phyloP scores from a whole-genome alignment of 2,888 invertebrate species.

The Cylindroiulus punctatus region DNA sequence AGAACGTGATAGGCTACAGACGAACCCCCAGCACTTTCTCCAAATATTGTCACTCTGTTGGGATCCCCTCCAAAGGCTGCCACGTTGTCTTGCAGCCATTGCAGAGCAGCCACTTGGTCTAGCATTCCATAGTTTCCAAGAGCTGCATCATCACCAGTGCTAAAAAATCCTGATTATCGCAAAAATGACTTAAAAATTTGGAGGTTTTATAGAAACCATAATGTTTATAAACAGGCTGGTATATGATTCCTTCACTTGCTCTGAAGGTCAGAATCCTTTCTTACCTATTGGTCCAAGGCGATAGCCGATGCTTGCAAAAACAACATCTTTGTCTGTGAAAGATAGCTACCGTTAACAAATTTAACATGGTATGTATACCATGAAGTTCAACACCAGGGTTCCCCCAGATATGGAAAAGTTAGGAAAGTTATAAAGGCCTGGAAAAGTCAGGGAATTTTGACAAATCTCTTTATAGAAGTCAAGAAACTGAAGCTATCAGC shows the following conservation, averaged over 20 bases:
- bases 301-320: conserved; percentile 59
- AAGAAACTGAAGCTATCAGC: too few species aligned
- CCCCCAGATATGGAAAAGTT: too few species aligned
- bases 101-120: conserved; percentile 53
- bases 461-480: too few species aligned
- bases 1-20: conserved; percentile 52
- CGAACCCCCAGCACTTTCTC: conserved; percentile 55
- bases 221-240: too few species aligned
- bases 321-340: conserved; percentile 37
- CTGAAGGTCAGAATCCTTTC: conserved; percentile 55
- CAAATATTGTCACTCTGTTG: conserved; percentile 48
- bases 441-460: too few species aligned
- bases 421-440: too few species aligned
- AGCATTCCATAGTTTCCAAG: conserved; percentile 55
- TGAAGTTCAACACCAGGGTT: too few species aligned
- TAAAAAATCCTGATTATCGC: conserved; percentile 53
- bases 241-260: too few species aligned
- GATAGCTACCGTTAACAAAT: neutral
- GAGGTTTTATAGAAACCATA: too few species aligned
- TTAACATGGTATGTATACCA: too few species aligned
- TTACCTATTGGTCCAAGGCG: conserved; percentile 59
- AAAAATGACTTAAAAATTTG: conserved; percentile 45
- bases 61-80: conserved; percentile 55
- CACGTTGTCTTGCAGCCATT: conserved; percentile 56
- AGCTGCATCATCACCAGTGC: conserved; percentile 50